Evolutionary conservation across 1,140 invertebrate genomes (phyloP).

Genomic region (Conus betulinus): DNA sequence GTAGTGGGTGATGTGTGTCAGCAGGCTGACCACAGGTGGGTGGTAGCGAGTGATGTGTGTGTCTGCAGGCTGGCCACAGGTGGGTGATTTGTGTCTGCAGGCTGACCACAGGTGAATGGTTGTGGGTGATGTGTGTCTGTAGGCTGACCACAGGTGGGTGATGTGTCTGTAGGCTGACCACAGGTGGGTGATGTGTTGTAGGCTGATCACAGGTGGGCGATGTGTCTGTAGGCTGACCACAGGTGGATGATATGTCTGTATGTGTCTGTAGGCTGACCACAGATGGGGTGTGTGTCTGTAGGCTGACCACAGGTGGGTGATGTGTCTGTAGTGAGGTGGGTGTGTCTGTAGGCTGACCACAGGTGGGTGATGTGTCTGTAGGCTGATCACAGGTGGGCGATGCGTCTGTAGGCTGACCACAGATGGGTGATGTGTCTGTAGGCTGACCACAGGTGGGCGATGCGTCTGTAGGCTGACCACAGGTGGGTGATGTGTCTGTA

Average conservation of each 20-base stretch:
- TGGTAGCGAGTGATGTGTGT: conserved; percentile 61
- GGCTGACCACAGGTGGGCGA: background rate
- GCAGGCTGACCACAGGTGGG: conserved; percentile 76
- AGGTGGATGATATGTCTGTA: conserved; percentile 73
- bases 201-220: background rate
- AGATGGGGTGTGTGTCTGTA: conserved; percentile 50
- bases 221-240: background rate
- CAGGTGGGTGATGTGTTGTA: conserved; percentile 65
- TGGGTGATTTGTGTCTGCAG: background rate
- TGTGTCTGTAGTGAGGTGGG: conserved; percentile 57
- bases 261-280: background rate
- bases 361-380: background rate
- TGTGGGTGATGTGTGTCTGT: conserved; percentile 56
- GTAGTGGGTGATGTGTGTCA: conserved; percentile 55
- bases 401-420: conserved; percentile 32
- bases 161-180: conserved; percentile 71
- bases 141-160: background rate
- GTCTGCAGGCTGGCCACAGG: background rate
- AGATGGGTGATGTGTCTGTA: conserved; percentile 64
- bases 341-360: background rate
- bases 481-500: conserved; percentile 60
- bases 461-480: background rate
- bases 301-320: conserved; percentile 75
- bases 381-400: background rate
- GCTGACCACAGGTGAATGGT: conserved; percentile 56